phyloP scores from a whole-genome alignment of 2,113 vertebrate species.

The Hyla sarda region DNA sequence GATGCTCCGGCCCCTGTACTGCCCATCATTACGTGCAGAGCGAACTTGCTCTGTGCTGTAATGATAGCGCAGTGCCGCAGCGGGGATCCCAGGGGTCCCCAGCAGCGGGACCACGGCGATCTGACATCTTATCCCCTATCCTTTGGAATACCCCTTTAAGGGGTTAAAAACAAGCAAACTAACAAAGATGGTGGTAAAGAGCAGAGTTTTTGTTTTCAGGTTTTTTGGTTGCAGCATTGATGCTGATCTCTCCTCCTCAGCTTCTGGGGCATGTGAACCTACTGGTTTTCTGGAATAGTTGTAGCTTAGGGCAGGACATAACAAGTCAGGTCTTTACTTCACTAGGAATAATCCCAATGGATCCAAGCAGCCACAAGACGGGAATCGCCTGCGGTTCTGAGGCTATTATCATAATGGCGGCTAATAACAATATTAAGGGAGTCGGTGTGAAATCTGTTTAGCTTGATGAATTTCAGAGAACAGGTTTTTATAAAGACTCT shows the following conservation, averaged over 20 bases:
- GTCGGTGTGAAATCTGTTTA: conserved; percentile 12
- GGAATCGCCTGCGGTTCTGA: not conserved
- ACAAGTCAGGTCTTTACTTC: not conserved
- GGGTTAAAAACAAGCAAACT: too few relatives aligned
- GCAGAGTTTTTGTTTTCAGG: not conserved
- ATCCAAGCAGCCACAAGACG: not conserved
- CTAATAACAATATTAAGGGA: conserved; percentile 30
- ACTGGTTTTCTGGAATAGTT: not conserved
- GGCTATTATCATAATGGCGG: not conserved
- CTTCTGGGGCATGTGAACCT: not conserved
- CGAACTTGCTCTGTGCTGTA: too few relatives aligned
- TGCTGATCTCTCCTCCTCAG: not conserved
- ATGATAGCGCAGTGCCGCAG: too few relatives aligned
- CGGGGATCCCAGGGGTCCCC: too few relatives aligned
- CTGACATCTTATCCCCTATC: too few relatives aligned
- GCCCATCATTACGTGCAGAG: too few relatives aligned
- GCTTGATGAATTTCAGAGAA: not conserved
- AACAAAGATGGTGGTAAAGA: too few relatives aligned
- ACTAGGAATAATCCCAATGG: not conserved
- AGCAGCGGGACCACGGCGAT: too few relatives aligned
- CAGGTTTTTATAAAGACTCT: not conserved
- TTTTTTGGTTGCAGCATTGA: not conserved
- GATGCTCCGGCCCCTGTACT: too few relatives aligned
- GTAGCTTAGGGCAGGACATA: not conserved
- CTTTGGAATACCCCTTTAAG: too few relatives aligned